A percentile compares a stretch with the other conserved stretches of the same genome.
These are phyloP conservation scores for Epizoanthus rinbou DNA, from an alignment of 92 coral and sea anemone genomes.

Conservation along the genomic window DNA sequence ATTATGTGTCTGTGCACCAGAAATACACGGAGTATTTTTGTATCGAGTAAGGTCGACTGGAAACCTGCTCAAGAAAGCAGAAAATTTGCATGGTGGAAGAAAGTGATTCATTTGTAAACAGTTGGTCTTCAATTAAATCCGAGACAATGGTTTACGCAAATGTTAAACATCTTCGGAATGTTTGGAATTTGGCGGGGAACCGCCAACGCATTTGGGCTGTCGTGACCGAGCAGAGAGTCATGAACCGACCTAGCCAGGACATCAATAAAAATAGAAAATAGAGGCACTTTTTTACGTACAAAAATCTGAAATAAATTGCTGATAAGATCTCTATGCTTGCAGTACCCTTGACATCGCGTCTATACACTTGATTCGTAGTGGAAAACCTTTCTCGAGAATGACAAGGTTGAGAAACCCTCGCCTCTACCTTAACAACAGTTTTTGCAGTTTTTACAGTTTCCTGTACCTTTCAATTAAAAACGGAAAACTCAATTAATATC, in stretches of 20 bases:
- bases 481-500: neutral
- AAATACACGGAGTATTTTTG: conserved; percentile 13
- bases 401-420: neutral
- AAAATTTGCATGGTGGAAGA: neutral
- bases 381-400: neutral
- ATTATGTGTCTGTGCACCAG: neutral
- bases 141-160: conserved; percentile 52
- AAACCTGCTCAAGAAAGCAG: conserved; percentile 35
- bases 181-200: conserved; percentile 32
- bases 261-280: conserved; percentile 1
- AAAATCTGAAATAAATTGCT: conserved; percentile 3
- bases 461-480: neutral
- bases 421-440: neutral
- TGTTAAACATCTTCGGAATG: conserved; percentile 51
- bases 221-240: neutral
- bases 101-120: conserved; percentile 36
- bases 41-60: neutral
- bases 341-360: conserved; percentile 19
- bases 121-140: conserved; percentile 2
- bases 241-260: neutral
- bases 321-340: conserved; percentile 20
- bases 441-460: neutral
- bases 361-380: conserved; percentile 20
- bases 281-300: neutral
- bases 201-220: conserved; percentile 22